A percentile compares a stretch with the other conserved stretches of the same genome.
Evolutionary conservation across 2,797 vertebrate genomes (phyloP).

Genomic region (Prionace glauca): DNA sequence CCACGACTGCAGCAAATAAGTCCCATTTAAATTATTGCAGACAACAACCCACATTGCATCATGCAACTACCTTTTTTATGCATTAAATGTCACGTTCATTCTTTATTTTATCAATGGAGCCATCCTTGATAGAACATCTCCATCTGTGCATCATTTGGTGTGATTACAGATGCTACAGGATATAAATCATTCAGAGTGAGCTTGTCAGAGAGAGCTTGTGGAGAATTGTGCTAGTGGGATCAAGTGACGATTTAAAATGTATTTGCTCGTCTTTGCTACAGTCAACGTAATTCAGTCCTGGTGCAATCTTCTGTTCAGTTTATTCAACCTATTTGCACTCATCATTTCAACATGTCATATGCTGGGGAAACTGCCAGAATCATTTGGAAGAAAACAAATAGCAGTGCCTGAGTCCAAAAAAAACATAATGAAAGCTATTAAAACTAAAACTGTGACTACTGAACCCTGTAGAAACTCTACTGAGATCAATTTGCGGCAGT

Average conservation of each 20-base stretch:
- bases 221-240: conserved; percentile 7
- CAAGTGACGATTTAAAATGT: conserved; percentile 32
- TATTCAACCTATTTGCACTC: conserved; percentile 12
- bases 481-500: not conserved
- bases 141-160: not conserved
- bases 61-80: not conserved
- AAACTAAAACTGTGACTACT: not conserved
- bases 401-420: not conserved
- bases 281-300: not conserved
- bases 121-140: not conserved
- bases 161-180: not conserved
- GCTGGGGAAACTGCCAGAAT: not conserved
- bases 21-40: not conserved
- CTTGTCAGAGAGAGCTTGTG: not conserved
- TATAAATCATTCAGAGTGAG: conserved; percentile 18
- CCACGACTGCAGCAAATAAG: not conserved
- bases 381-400: conserved; percentile 5
- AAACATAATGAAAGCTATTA: not conserved
- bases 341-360: not conserved
- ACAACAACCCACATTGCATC: no score
- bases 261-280: conserved; percentile 9
- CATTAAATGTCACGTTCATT: not conserved
- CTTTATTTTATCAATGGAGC: conserved; percentile 4
- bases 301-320: not conserved
- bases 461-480: not conserved